These are phyloP conservation scores for Mesochorus sp. DNA, from an alignment of 2,888 invertebrate species.

Conservation along the genomic window DNA sequence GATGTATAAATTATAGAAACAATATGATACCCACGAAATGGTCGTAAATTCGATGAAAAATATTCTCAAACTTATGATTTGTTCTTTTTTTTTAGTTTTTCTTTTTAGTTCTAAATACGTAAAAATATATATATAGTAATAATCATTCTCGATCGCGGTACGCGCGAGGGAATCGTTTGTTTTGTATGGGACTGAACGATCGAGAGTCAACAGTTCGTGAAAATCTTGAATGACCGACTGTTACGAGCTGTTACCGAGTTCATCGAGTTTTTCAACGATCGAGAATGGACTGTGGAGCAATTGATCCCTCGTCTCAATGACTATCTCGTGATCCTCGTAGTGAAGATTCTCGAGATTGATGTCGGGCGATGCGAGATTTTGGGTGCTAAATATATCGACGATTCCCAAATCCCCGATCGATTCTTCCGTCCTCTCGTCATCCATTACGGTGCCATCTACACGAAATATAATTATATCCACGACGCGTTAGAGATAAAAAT, in stretches of 20 bases:
- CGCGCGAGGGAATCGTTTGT: conserved; percentile 30
- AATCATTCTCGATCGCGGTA: conserved; percentile 43
- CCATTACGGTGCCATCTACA: conserved; percentile 65
- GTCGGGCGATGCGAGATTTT: conserved; percentile 83
- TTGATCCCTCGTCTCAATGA: conserved; percentile 59
- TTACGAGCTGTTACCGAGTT: conserved; percentile 70
- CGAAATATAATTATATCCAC: conserved; percentile 13
- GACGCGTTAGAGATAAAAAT: conserved; percentile 9
- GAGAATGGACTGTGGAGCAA: not conserved
- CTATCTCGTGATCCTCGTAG: conserved; percentile 79
- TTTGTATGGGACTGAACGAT: too few species aligned
- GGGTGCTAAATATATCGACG: conserved; percentile 84
- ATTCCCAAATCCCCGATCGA: conserved; percentile 77
- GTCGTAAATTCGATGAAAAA: conserved; percentile 31
- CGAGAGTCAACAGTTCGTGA: conserved; percentile 52
- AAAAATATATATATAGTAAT: conserved; percentile 53
- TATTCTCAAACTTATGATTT: conserved; percentile 51
- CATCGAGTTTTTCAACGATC: conserved; percentile 66
- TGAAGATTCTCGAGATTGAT: conserved; percentile 84
- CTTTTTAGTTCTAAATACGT: conserved; percentile 42
- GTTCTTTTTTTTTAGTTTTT: too few species aligned
- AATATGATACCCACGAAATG: conserved; percentile 42
- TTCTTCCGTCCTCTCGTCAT: conserved; percentile 67
- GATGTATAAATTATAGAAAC: conserved; percentile 50
- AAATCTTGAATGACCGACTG: conserved; percentile 46